Percentiles rank a stretch among this genome's conserved stretches.
Evolutionary conservation across 2,797 vertebrate genomes (phyloP).

Genomic region (Distichodus sexfasciatus): DNA sequence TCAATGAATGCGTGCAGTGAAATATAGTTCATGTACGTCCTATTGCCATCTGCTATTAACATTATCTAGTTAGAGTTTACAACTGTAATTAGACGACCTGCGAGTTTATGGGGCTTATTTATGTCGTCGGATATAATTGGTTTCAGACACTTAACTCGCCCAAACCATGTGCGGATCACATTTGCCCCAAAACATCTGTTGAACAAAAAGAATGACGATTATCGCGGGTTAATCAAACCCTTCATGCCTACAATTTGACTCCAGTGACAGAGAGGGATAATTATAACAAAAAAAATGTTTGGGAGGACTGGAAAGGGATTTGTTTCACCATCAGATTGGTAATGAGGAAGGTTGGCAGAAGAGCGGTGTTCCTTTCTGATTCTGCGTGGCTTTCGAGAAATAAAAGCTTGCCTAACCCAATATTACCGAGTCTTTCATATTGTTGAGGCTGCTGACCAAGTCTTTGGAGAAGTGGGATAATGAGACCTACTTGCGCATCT

Average conservation of each 20-base stretch:
- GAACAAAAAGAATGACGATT: constrained; percentile 33
- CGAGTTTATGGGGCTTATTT: constrained; percentile 54
- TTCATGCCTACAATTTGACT: constrained; percentile 34
- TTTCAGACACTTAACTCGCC: constrained; percentile 48
- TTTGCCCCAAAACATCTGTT: constrained; percentile 50
- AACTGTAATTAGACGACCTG: constrained; percentile 57
- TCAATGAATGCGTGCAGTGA: constrained; percentile 24
- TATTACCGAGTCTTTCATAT: no score
- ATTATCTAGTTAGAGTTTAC: constrained; percentile 53
- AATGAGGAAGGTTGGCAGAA: constrained; percentile 31
- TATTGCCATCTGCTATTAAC: constrained; percentile 52
- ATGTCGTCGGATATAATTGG: constrained; percentile 54
- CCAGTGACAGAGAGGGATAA: constrained; percentile 33
- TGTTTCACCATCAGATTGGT: constrained; percentile 37
- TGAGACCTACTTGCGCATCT: no score
- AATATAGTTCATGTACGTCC: constrained; percentile 38
- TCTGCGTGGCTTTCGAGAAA: no score
- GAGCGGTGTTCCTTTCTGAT: no score
- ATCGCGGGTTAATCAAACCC: constrained; percentile 43
- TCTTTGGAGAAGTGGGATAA: no score
- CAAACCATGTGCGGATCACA: constrained; percentile 54
- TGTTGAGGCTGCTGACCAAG: no score
- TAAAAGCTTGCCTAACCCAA: no score
- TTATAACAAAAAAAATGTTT: constrained; percentile 28
- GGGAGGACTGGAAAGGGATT: constrained; percentile 31